Evolutionary conservation across 35 echinoderm and acorn worm genomes (phyloP), one percentile per base, ranked within the genome.

Genomic region (Amphiura filiformis): DNA sequence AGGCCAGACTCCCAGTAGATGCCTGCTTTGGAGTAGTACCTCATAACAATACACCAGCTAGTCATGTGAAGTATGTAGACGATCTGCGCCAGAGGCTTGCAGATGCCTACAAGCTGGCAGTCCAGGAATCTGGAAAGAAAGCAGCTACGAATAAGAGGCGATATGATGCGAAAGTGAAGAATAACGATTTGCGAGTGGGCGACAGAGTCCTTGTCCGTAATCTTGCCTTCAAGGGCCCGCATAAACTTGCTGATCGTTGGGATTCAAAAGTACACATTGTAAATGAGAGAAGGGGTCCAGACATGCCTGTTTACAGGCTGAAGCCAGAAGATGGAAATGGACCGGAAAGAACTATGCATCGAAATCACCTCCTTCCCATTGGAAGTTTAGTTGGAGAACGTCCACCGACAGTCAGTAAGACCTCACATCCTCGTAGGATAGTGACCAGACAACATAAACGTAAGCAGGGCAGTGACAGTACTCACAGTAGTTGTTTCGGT

Each of bases 151-250:
- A 41, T 57, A 83, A 83, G 47, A 34, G 31, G 30, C 41, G 65
- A 26, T 81, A 94, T 57, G 87, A 93, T n/a, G 20, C 38, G 11
- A 47, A 61, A 20, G 42, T 65, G 40, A 57, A 37, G 18, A n/a
- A 36, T 81, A 40, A 81, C 18, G 64, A 49, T 3, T 32, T 78
- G 32, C 35, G 22, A 3, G 64, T 56, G 0, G 76, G 39, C 18
- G 94, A 96, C 82, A 28, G 94, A 23, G 94, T 97, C 14, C 81
- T 93, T 17, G 85, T 97, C n/a, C 87, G 86, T 80, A 97, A 93
- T 78, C 78, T 90, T 41, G 88, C 56, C 1, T 52, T 93, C 12
- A 76, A 47, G 75, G 94, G 91, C 35, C 91, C 91, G 57, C 84
- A 87, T 22, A 97, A 97, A 37, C 57, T 97, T 26, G 94, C 82